Evolutionary conservation across 2,888 invertebrate species (phyloP), one percentile per base, ranked within the genome.

Genomic region (Amblyjoppa proteus): DNA sequence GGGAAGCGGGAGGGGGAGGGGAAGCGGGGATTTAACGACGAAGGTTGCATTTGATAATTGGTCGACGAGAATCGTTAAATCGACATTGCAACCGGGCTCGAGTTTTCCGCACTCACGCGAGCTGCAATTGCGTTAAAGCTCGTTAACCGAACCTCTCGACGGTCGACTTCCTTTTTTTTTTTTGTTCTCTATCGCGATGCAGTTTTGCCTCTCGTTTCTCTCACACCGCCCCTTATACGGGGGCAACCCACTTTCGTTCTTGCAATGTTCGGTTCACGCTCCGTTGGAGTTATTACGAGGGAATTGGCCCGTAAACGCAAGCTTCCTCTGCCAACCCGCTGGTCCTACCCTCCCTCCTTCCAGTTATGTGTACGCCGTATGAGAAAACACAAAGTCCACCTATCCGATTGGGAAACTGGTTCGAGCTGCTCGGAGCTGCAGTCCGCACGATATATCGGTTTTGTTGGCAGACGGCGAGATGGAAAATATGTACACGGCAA

Each of bases 1-100:
- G 16, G n/a, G n/a, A 74, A 34, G 4, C 4, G 64, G 41, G 56
- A 41, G 68, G n/a, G 28, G 58, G 20, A 61, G 20, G n/a, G 16
- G 45, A 16, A 49, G 13, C 13, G 45, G 0, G 45, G 45, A 49
- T 49, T 49, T 16, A 49, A 49, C 45, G 38, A 20, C 25, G 51
- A 53, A 69, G 56, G 56, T 51, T 66, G 75, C 53, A 82, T 86
- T 86, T 81, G 75, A 80, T 84, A 84, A 86, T 86, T 87, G 84
- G 84, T 84, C 69, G 61, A 58, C 56, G 61, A 71, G 69, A 81
- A 84, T 86, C 87, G 82, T 86, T 87, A 78, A 86, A 82, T 83
- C 16, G 45, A 16, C 79, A 83, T 77, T 38, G 49, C 45, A 34
- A 64, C 45, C 49, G 45, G 53, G 53, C 53, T 68, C 61, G 66